Evolutionary conservation across 2,888 invertebrate species (phyloP), one percentile per base, ranked within the genome.

Genomic region (Ormyrus rosae): DNA sequence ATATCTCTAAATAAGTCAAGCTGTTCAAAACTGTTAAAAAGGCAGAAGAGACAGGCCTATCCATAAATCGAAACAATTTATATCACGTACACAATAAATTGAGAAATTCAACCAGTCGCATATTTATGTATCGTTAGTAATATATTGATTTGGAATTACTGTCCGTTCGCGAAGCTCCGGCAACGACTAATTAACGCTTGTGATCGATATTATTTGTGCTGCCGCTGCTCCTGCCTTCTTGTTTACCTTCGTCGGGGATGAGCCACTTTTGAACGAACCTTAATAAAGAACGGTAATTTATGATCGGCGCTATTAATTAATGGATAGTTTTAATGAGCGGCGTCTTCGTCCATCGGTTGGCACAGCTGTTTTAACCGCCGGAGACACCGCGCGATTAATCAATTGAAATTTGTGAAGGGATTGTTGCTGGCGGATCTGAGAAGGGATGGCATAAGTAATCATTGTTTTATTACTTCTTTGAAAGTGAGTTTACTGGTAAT

Each of bases 51-150:
- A 19, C 19, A 19, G 19, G 19, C 1, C 19, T 19, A 19, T 19
- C 19, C 19, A 19, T 19, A 19, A 19, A 19, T 19, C 19, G 19
- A 19, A 19, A 19, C 19, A 19, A 19, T 19, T 19, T 19, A 19
- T 19, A 19, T 19, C 19, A 19, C 19, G 1, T 19, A 19, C 19
- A 19, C 1, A 19, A 19, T 19, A 19, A 19, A 19, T 19, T 1
- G 19, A 19, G 19, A 19, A 19, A 19, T 19, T 19, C 19, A 19
- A 19, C 19, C 19, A 19, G 19, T 19, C 19, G 19, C 19, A 65
- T 81, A 79, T 83, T 82, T 84, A 73, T 79, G 61, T 63, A 73
- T 81, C 63, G 78, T 82, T 79, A 80, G 79, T 80, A 81, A 83
- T 77, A 83, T 82, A 83, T 84, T 84, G 83, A 83, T 83, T 82